phyloP scores from a whole-genome alignment of 2,797 vertebrate genomes.

The Antennarius maculatus region DNA sequence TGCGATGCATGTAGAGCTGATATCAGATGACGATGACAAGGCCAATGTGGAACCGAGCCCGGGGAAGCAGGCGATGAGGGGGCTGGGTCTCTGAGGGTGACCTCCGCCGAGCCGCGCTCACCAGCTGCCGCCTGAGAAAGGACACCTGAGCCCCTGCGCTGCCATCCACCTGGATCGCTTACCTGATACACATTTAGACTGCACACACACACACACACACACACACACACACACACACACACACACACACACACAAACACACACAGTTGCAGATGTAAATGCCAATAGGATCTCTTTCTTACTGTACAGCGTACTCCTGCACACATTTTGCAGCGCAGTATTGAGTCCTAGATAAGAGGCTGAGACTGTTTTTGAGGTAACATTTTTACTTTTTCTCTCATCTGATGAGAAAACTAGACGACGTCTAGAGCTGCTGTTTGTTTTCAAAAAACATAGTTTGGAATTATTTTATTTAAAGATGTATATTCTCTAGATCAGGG shows the following conservation, averaged over 20 bases:
- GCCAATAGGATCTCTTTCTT: constrained; percentile 25
- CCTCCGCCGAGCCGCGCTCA: constrained; percentile 65
- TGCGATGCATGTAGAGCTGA: constrained; percentile 41
- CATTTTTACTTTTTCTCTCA: not conserved
- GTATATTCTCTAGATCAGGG: no score
- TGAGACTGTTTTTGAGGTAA: no score
- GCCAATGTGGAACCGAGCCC: constrained; percentile 44
- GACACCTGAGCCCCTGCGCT: constrained; percentile 62
- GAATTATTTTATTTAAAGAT: no score
- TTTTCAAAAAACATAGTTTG: no score
- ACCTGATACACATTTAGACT: constrained; percentile 63
- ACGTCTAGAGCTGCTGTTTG: no score
- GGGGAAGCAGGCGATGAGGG: constrained; percentile 46
- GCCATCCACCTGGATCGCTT: constrained; percentile 73
- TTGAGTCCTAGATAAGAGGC: not conserved
- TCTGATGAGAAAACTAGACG: no score
- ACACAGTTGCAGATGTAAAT: constrained; percentile 39
- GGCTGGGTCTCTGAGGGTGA: constrained; percentile 64
- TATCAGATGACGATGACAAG: constrained; percentile 73
- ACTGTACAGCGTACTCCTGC: not conserved
- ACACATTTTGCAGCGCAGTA: constrained; percentile 6
- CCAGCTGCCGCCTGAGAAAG: constrained; percentile 81
- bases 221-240: not conserved
- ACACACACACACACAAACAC: not conserved
- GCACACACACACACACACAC: no score